These are phyloP conservation scores for Cynopterus brachyotis DNA, from an alignment of 2,113 vertebrate species.

Conservation along the genomic window DNA sequence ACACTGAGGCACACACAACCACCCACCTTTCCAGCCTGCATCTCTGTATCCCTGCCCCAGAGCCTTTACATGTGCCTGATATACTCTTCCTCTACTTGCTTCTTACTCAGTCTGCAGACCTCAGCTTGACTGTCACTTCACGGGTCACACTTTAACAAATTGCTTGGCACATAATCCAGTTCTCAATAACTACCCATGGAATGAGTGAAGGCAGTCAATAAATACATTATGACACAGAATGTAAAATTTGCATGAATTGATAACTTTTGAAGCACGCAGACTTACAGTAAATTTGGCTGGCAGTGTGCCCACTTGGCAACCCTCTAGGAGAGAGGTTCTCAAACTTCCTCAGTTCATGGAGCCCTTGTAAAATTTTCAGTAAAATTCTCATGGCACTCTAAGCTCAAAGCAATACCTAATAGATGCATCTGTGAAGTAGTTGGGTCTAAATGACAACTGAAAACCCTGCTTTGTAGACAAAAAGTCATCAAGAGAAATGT, in stretches of 20 bases:
- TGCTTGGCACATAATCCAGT: not conserved
- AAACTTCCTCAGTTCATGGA: not conserved
- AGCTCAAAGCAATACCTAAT: not conserved
- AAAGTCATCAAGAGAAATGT: not conserved
- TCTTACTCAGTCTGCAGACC: not conserved
- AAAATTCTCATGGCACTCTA: not conserved
- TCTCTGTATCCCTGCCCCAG: not conserved
- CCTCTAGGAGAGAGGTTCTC: not conserved
- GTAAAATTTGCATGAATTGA: not conserved
- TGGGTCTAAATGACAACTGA: not conserved
- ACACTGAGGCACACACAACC: rapidly evolving
- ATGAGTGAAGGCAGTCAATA: not conserved
- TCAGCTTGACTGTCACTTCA: not conserved
- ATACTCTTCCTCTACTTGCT: not conserved
- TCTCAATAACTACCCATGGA: not conserved
- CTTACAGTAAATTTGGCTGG: not conserved
- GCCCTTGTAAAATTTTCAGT: not conserved
- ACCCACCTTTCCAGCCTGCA: not conserved
- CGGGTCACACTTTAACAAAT: not conserved
- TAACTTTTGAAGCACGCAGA: not conserved
- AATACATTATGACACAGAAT: not conserved
- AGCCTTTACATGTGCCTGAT: not conserved
- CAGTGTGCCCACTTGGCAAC: not conserved
- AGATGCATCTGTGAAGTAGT: not conserved
- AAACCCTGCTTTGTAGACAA: not conserved